phyloP scores from a whole-genome alignment of 2,888 invertebrate genomes.

The Atethmia centrago region DNA sequence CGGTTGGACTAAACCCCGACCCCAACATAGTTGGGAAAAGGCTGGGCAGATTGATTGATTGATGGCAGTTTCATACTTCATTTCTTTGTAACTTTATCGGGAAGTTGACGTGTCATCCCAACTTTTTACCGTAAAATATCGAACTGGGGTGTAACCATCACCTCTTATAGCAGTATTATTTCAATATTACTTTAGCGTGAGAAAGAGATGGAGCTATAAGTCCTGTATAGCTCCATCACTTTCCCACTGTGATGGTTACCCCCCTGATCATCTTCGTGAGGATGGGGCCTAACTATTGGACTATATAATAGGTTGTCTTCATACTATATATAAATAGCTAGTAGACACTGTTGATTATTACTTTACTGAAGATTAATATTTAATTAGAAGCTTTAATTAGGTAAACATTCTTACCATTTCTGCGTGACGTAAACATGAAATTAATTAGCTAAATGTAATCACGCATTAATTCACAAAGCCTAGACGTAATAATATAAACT shows the following conservation, averaged over 20 bases:
- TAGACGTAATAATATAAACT: conserved; percentile 31
- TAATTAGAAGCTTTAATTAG: conserved; percentile 38
- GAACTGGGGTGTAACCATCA: too few relatives aligned
- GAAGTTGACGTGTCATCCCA: neutral
- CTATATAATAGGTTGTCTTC: too few relatives aligned
- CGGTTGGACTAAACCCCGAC: too few relatives aligned
- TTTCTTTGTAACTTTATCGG: neutral
- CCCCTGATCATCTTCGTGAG: neutral
- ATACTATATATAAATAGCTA: neutral
- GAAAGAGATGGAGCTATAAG: too few relatives aligned
- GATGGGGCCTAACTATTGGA: neutral
- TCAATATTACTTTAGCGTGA: too few relatives aligned
- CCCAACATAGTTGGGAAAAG: too few relatives aligned
- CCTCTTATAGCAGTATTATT: too few relatives aligned
- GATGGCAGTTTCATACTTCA: too few relatives aligned
- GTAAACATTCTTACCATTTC: conserved; percentile 2
- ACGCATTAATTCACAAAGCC: conserved; percentile 31
- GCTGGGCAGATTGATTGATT: too few relatives aligned
- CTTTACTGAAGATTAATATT: conserved; percentile 32
- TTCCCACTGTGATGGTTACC: too few relatives aligned
- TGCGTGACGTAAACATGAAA: conserved; percentile 21
- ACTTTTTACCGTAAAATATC: neutral
- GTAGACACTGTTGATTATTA: neutral
- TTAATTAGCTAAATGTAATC: conserved; percentile 61
- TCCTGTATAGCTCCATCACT: too few relatives aligned